Percentiles rank a stretch among this genome's conserved stretches.
These are phyloP conservation scores for Salarias fasciatus DNA, from an alignment of 2,797 vertebrate species.

Conservation along the genomic window DNA sequence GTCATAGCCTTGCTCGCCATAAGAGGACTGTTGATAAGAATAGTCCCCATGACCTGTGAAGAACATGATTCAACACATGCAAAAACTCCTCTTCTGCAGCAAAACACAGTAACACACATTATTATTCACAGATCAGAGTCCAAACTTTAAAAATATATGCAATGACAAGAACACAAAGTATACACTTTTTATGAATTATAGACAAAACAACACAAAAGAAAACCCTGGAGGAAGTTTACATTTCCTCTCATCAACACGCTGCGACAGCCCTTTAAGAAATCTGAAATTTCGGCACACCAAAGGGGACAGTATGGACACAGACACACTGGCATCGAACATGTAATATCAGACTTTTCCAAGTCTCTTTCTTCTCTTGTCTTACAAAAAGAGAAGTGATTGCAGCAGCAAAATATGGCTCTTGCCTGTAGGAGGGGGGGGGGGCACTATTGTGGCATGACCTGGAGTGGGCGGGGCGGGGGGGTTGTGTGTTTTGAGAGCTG, in stretches of 20 bases:
- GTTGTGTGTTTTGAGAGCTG: slow-evolving; percentile 55
- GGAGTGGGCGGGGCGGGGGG: slow-evolving; percentile 21
- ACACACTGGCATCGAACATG: slow-evolving; percentile 53
- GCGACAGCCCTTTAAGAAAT: slow-evolving; percentile 60
- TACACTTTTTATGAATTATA: slow-evolving; percentile 28
- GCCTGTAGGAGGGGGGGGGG: slow-evolving; percentile 21
- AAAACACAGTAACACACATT: slow-evolving; percentile 10
- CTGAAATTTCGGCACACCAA: slow-evolving; percentile 81
- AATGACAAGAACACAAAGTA: slow-evolving; percentile 28
- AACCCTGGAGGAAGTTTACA: slow-evolving; percentile 18
- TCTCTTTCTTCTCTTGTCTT: slow-evolving; percentile 26
- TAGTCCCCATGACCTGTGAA: slow-evolving; percentile 91
- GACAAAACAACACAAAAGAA: slow-evolving; percentile 37
- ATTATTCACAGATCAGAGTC: slow-evolving; percentile 16
- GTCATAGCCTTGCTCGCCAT: slow-evolving; percentile 93
- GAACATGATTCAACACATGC: slow-evolving; percentile 42
- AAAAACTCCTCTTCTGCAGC: slow-evolving; percentile 24
- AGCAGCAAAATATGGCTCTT: slow-evolving; percentile 25
- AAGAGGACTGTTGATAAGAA: slow-evolving; percentile 92
- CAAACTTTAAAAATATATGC: slow-evolving; percentile 21
- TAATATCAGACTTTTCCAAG: slow-evolving; percentile 29
- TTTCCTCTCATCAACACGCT: slow-evolving; percentile 28
- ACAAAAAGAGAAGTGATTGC: slow-evolving; percentile 4
- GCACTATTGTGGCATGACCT: slow-evolving; percentile 30
- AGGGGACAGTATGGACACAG: slow-evolving; percentile 73